Evolutionary conservation across 2,797 vertebrate species (phyloP), one percentile per base, ranked within the genome.

Genomic region (Sebastes flavidus): DNA sequence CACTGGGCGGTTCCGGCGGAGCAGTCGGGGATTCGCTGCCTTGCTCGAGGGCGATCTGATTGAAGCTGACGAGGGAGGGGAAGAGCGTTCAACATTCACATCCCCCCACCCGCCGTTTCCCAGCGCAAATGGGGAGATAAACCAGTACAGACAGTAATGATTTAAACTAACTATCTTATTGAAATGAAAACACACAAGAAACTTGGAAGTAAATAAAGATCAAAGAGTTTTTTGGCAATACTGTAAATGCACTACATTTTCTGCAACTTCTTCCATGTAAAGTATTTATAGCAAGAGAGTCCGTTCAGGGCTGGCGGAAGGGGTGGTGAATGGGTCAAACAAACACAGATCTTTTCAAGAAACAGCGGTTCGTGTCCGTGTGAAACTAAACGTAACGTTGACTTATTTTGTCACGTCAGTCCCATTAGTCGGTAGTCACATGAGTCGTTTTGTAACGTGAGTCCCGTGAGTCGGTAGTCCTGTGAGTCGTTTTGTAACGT

Each of bases 1-100:
- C 81, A 34, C 32, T 18, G 69, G 74, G 79, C 49, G 16, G 70
- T 72, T 81, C 77, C 16, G 9, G 36, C 24, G 2, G 54, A 58
- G 74, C 70, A 73, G 71, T 58, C 59, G n/a, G 82, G 32, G 70
- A 74, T 42, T 72, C 2, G 52, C 81, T 82, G 82, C 88, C 84
- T 90, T 85, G 86, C 90, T 81, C 66, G 29, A 85, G 82, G 88
- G 78, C 63, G 34, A 86, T 75, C 38, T 20, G 36, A 75, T 59
- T 78, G 75, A 87, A 88, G 74, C 75, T 30, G 72, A 66, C 20
- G 3, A 72, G 61, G 54, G 20, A 61, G 30, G 42, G 70, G 54
- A 9, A 30, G 61, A 38, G 49, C 58, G 2, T 65, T 82, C 63
- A 18, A 30, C 34, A 36, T 46, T 67, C 22, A 72, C 63, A 66